Evolutionary conservation across 2,797 vertebrate genomes (phyloP).

Genomic region (Dendrocincla tyrannina): DNA sequence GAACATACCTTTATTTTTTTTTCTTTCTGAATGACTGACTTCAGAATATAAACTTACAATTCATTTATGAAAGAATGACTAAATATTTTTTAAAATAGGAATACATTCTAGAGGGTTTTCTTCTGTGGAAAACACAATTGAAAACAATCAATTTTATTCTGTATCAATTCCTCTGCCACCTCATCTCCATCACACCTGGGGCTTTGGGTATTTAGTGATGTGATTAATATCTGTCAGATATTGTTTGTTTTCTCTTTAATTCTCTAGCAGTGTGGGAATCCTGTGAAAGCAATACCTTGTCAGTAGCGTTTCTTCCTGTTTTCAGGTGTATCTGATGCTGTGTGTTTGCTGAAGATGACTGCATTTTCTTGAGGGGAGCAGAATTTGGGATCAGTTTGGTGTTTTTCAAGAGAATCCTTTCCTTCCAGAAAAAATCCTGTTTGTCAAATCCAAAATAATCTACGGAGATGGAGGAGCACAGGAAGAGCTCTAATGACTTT

Average conservation of each 20-base stretch:
- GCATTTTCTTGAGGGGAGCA: background rate
- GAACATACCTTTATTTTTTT: background rate
- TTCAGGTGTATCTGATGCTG: background rate
- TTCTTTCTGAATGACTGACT: background rate
- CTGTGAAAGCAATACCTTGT: background rate
- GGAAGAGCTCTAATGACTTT: background rate
- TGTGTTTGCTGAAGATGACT: background rate
- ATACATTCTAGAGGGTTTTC: background rate
- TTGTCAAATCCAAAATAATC: background rate
- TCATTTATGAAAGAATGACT: background rate
- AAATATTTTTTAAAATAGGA: background rate
- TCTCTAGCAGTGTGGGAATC: background rate
- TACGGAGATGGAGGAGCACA: background rate
- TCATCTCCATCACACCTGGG: slow-evolving; percentile 14
- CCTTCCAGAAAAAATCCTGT: background rate
- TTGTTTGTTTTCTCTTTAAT: slow-evolving; percentile 16
- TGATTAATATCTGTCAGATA: slow-evolving; percentile 47
- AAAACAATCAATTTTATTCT: slow-evolving; percentile 25
- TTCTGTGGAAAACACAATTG: background rate
- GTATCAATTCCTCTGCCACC: background rate
- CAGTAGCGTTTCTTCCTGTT: background rate
- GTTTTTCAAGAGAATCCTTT: background rate
- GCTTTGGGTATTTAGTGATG: background rate
- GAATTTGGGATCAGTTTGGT: background rate
- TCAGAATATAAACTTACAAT: background rate